Conservation (phyloP, 2,888 invertebrate genomes). For the Urechis unicinctus region DNA sequence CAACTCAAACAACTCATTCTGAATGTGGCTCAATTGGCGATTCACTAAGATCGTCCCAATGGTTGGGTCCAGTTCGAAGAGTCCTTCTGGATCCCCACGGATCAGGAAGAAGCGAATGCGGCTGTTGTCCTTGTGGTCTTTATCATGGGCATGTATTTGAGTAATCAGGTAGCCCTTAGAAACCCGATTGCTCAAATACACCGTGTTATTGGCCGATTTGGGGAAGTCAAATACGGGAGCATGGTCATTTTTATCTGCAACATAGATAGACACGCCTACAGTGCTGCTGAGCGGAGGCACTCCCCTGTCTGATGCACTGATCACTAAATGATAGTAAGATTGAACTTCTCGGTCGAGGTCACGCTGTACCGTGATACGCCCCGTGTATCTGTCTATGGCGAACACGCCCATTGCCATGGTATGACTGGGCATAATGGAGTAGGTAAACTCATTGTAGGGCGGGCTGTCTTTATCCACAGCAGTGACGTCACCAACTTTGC, state of each 20-base stretch:
- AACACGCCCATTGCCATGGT: slow-evolving; percentile 50
- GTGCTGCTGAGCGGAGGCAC: slow-evolving; percentile 11
- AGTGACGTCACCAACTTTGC: slow-evolving; percentile 15
- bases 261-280: slow-evolving; percentile 14
- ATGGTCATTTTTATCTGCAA: slow-evolving; percentile 21
- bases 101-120: slow-evolving; percentile 1
- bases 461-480: slow-evolving; percentile 14
- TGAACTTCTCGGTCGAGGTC: slow-evolving; percentile 15
- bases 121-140: slow-evolving; percentile 15
- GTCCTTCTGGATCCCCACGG: slow-evolving; percentile 3
- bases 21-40: slow-evolving; percentile 6
- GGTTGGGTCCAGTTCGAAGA: slow-evolving; percentile 12
- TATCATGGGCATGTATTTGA: slow-evolving; percentile 13
- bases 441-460: slow-evolving; percentile 12
- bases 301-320: slow-evolving; percentile 9
- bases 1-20: slow-evolving; percentile 3
- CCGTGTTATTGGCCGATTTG: slow-evolving; percentile 11
- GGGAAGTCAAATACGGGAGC: slow-evolving; percentile 19
- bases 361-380: slow-evolving; percentile 11
- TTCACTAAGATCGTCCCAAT: slow-evolving; percentile 10
- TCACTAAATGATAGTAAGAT: slow-evolving; percentile 9
- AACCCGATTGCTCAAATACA: slow-evolving; percentile 13
- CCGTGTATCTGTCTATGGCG: slow-evolving; percentile 12
- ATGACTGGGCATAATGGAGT: slow-evolving; percentile 51
- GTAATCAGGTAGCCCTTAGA: slow-evolving; percentile 14